Base-by-base conservation (phyloP, 2,113 vertebrate genomes). In the Abramis brama region DNA sequence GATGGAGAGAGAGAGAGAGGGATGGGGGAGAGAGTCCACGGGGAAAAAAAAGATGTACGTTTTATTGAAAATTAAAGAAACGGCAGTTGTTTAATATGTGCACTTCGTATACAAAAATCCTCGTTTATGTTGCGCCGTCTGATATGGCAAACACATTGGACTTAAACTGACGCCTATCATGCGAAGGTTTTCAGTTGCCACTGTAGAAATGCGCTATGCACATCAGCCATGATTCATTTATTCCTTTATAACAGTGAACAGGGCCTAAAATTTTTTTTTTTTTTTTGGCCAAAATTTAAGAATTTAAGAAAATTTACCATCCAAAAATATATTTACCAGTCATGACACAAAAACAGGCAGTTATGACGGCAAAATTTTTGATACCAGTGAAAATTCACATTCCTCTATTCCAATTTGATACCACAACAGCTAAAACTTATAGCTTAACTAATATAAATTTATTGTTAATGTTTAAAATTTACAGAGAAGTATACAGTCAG, bases 11-110 rank as follows among this genome's bases (percentile, higher is more conserved):
- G 50, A 90, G 17, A 30, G 60, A 6, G 47, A 30, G 52, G 66
- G 55, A 21, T 87, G 89, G 5, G 47, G 13, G 88, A 91, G 89
- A 13, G 47, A 90, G 13, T 13, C 73, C 0, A 50, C 27, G 43
- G 50, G 87, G 88, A 83, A 85, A 85, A 85, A 85, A 70, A 82
- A 70, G 12, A 30, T 30, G 50, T 55, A 30, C 62, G 60, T 60
- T 87, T 66, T 47, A 85, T 57, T 52, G 45, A 84, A 79, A 83
- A 85, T 86, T 50, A 73, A n/a, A 88, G 86, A 50, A 57, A 66
- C 11, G 17, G 39, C 47, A 59, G 45, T 57, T 84, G 60, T 75
- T 76, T 59, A 50, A 21, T 30, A 11, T 62, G 36, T 47, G 17
- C 30, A 27, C n/a, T 25, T 74, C 3, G 1, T 74, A n/a, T 25